Evolutionary conservation across 2,888 invertebrate species (phyloP), one percentile per base, ranked within the genome.

Genomic region (Danaus chrysippus): DNA sequence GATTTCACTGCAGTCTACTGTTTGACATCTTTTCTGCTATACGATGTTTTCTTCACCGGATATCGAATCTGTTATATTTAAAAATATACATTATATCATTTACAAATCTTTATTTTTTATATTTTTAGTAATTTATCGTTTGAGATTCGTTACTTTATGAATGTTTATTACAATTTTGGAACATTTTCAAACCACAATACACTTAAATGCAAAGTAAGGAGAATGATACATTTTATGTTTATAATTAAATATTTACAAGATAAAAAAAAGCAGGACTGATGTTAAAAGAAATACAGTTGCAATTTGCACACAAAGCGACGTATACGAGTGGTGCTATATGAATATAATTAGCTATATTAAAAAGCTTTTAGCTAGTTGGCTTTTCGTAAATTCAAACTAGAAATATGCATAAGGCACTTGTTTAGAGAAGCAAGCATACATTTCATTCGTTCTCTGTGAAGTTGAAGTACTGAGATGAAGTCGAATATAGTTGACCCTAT

Each of bases 1-100:
- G n/a, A n/a, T n/a, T n/a, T 75, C 72, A 75, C 74, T 72, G 72
- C 73, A 72, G 71, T 68, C 73, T 73, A 76, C 76, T 77, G 79
- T 81, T 80, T 75, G 74, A 71, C 71, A 72, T 74, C 71, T 13
- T n/a, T 49, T 49, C 15, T 49, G 49, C 13, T 49, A 13, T 49
- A 49, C 13, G 49, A 49, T 15, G 10, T 49, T 49, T 49, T 49
- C 13, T 13, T 49, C 10, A 49, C 13, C 13, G 13, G 17, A 49
- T 49, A 13, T 49, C 17, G 46, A 46, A 5, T 46, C 15, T 46
- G 10, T 13, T 46, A 46, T 46, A 13, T 10, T 9, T 46, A 13
- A 10, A 46, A 15, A 49, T 49, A 17, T 17, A 15, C 1, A 49
- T 49, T 23, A 23, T 23, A 23, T 23, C 3, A 23, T 23, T 23